Evolutionary conservation across 1,140 invertebrate species (phyloP).

Genomic region (Camponotus vicinus): DNA sequence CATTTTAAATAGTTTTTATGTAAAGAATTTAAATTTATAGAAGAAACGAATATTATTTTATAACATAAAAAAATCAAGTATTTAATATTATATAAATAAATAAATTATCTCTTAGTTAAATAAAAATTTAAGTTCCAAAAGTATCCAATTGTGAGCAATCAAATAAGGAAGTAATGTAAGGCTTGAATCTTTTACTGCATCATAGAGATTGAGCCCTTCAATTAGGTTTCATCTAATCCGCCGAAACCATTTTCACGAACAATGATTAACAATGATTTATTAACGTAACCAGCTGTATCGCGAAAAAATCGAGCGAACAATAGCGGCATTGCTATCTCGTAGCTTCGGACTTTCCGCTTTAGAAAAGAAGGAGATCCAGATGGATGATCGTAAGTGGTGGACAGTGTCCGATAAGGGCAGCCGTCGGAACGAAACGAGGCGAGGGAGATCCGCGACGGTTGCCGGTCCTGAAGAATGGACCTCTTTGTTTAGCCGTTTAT

Average conservation of each 20-base stretch:
- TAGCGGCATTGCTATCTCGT: slow-evolving; percentile 63
- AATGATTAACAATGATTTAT: slow-evolving; percentile 39
- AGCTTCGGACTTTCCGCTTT: slow-evolving; percentile 52
- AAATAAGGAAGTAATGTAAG: neutral
- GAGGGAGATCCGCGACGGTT: slow-evolving; percentile 37
- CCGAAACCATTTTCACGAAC: no score
- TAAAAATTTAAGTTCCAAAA: neutral
- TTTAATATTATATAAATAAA: neutral
- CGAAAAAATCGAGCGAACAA: slow-evolving; percentile 71
- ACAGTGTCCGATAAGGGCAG: slow-evolving; percentile 83
- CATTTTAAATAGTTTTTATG: neutral
- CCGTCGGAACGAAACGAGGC: slow-evolving; percentile 40
- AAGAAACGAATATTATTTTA: neutral
- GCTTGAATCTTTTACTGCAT: neutral
- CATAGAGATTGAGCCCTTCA: neutral
- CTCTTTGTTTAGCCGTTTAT: slow-evolving; percentile 87
- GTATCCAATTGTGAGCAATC: neutral
- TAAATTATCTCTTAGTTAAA: neutral
- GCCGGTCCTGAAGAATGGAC: slow-evolving; percentile 83
- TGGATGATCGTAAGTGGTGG: slow-evolving; percentile 84
- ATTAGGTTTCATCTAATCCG: slow-evolving; percentile 6
- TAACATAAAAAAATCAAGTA: neutral
- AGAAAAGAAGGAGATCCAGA: slow-evolving; percentile 80
- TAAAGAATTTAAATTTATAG: neutral
- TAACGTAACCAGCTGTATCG: slow-evolving; percentile 65